Conservation (phyloP, 1,140 invertebrate genomes). For the Pseudomyrmex dendroicus region DNA sequence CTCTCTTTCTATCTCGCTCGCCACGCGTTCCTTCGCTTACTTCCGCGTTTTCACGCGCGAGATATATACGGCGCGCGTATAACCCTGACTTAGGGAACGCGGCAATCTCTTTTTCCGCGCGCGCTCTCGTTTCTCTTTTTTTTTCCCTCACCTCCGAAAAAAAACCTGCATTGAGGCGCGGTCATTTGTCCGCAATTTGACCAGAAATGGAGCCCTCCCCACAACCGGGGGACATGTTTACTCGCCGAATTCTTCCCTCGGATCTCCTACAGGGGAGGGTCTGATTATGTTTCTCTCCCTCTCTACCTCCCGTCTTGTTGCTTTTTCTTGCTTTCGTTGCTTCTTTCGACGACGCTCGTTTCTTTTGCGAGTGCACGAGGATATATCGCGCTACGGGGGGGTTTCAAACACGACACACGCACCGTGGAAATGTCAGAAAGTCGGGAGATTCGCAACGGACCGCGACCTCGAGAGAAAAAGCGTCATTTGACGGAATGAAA, state of each 20-base stretch:
- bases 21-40: constrained; percentile 13
- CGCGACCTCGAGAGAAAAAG: constrained; percentile 34
- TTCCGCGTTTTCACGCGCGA: constrained; percentile 62
- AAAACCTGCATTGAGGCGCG: constrained; percentile 67
- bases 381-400: constrained; percentile 72
- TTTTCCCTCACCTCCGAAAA: neutral
- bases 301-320: constrained; percentile 37
- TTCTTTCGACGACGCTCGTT: constrained; percentile 17
- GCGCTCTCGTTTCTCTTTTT: neutral
- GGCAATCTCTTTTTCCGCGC: constrained; percentile 35
- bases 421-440: constrained; percentile 76
- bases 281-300: neutral
- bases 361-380: constrained; percentile 55
- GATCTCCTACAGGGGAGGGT: neutral
- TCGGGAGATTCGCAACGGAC: constrained; percentile 21
- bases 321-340: constrained; percentile 4
- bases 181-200: constrained; percentile 82
- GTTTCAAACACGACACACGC: constrained; percentile 76
- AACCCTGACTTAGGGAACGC: constrained; percentile 71
- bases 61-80: constrained; percentile 37
- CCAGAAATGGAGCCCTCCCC: constrained; percentile 75
- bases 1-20: constrained; percentile 2
- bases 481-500: neutral
- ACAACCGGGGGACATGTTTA: constrained; percentile 68
- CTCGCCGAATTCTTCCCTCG: constrained; percentile 21